Conservation (phyloP, 2,113 vertebrate species). For the Xerus inauris region DNA sequence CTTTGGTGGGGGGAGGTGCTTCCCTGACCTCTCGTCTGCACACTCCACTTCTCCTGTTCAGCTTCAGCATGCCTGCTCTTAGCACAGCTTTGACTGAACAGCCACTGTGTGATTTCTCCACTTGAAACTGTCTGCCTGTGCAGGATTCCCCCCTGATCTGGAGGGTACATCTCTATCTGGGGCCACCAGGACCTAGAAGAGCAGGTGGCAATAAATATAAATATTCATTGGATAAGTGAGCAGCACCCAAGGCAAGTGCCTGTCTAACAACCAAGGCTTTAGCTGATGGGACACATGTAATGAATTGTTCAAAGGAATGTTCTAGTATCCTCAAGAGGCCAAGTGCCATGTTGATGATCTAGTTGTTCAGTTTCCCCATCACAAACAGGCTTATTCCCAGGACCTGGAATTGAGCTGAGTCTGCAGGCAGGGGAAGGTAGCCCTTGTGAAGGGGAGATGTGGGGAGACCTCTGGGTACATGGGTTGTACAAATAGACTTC, state of each 20-base stretch:
- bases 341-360: neutral
- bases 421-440: neutral
- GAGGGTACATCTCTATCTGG: neutral
- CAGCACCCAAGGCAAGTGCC: neutral
- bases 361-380: neutral
- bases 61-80: neutral
- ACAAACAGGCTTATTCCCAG: neutral
- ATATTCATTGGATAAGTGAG: neutral
- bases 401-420: neutral
- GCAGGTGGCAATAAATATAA: neutral
- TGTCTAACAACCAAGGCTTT: neutral
- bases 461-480: neutral
- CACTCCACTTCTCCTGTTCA: neutral
- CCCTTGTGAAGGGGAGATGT: neutral
- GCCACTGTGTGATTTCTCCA: neutral
- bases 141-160: neutral
- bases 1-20: neutral
- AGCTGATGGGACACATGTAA: neutral
- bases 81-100: neutral
- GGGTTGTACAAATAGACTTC: neutral
- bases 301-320: neutral
- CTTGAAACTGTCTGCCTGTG: neutral
- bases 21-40: neutral
- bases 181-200: neutral
- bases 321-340: neutral